Percentiles rank a stretch among this genome's conserved stretches.
These are phyloP conservation scores for Carterocephalus palaemon DNA, from an alignment of 2,888 invertebrate genomes.

Conservation along the genomic window DNA sequence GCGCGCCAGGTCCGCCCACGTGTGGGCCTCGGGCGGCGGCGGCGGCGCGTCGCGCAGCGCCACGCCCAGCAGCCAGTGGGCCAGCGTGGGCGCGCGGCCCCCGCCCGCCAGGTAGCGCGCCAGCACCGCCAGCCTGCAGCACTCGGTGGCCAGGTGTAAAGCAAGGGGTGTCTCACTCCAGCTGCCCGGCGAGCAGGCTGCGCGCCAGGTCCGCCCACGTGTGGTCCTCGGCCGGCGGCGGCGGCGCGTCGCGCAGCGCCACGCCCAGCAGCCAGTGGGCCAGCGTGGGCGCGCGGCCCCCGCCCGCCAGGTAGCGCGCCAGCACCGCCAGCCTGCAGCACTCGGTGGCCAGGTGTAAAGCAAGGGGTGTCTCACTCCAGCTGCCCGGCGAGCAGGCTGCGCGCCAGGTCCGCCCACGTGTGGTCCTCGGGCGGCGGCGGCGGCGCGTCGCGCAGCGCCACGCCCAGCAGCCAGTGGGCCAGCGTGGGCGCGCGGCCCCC, in stretches of 20 bases:
- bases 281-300: background rate
- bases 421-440: constrained; percentile 41
- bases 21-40: constrained; percentile 34
- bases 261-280: constrained; percentile 68
- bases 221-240: constrained; percentile 35
- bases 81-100: background rate
- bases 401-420: constrained; percentile 48
- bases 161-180: too few species aligned
- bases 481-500: constrained; percentile 69
- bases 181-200: too few species aligned
- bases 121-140: too few species aligned
- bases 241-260: constrained; percentile 77
- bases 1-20: constrained; percentile 51
- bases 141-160: too few species aligned
- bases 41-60: constrained; percentile 77
- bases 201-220: constrained; percentile 50
- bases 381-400: constrained; percentile 58
- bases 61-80: constrained; percentile 68
- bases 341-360: constrained; percentile 68
- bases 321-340: too few species aligned
- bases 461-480: constrained; percentile 75
- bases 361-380: too few species aligned
- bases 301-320: background rate
- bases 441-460: constrained; percentile 80
- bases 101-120: background rate